Conservation (phyloP, 2,113 vertebrate genomes). For the Semnopithecus entellus region DNA sequence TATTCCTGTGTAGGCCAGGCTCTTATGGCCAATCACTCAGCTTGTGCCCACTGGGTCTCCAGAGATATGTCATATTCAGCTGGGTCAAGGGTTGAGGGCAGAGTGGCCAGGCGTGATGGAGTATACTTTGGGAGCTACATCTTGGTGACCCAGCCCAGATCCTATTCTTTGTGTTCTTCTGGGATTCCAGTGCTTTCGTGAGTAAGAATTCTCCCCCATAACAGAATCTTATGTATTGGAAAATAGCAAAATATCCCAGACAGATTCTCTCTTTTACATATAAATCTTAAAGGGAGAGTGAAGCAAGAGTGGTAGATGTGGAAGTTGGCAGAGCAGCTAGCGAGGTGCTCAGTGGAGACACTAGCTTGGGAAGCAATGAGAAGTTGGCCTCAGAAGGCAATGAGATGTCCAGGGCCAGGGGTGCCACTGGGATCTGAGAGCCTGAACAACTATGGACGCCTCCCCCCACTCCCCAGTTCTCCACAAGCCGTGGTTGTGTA, state of each 20-base stretch:
- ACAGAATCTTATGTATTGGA: not conserved
- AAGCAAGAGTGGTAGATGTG: not conserved
- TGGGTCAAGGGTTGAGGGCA: too few relatives aligned
- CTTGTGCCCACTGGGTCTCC: too few relatives aligned
- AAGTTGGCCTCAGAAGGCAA: not conserved
- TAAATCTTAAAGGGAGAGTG: not conserved
- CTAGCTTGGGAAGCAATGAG: not conserved
- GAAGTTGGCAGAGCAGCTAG: not conserved
- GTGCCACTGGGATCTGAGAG: too few relatives aligned
- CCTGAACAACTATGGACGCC: rapidly evolving
- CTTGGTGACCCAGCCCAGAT: not conserved
- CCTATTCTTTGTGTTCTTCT: not conserved
- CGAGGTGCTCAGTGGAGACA: not conserved
- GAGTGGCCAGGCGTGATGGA: too few relatives aligned
- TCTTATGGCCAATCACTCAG: too few relatives aligned
- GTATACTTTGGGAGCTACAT: too few relatives aligned
- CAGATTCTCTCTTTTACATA: not conserved
- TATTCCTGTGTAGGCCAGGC: too few relatives aligned
- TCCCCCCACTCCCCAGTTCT: not conserved
- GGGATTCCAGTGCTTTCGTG: not conserved
- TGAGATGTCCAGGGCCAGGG: not conserved
- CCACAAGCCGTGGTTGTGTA: not conserved
- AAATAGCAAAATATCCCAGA: not conserved
- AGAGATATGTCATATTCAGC: too few relatives aligned
- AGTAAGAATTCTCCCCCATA: not conserved